Percentiles rank a stretch among this genome's conserved stretches.
These are phyloP conservation scores for Regulus satrapa DNA, from an alignment of 2,113 vertebrate genomes.

Conservation along the genomic window DNA sequence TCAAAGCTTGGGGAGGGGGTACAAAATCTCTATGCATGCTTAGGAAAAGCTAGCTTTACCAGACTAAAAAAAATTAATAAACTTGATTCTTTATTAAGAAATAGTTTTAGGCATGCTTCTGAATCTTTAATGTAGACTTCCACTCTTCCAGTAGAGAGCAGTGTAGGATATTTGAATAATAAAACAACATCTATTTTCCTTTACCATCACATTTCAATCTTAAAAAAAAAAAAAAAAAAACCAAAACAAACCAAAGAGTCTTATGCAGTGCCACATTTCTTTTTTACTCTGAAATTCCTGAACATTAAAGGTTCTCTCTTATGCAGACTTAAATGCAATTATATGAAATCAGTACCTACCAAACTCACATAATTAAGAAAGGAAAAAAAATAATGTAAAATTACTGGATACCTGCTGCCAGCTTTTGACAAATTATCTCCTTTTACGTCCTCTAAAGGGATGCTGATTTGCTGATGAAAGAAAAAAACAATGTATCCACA, in stretches of 20 bases:
- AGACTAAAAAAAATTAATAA: not conserved
- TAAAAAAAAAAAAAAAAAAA: too few species aligned
- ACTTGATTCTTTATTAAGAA: not conserved
- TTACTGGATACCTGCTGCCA: not conserved
- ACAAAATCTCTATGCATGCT: not conserved
- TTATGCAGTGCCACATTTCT: not conserved
- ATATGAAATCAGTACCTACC: not conserved
- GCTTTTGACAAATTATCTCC: not conserved
- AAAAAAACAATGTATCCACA: not conserved
- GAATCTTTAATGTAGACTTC: not conserved
- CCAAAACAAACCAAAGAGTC: too few species aligned
- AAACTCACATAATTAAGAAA: not conserved
- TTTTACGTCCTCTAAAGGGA: not conserved
- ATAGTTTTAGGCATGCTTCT: not conserved
- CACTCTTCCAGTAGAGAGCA: slow-evolving; percentile 76
- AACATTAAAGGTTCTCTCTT: not conserved
- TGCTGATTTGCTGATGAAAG: not conserved
- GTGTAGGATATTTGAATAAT: slow-evolving; percentile 42
- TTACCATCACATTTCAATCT: not conserved
- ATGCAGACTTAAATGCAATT: not conserved
- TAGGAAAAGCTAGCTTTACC: not conserved
- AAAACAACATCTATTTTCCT: not conserved
- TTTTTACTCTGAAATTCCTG: not conserved
- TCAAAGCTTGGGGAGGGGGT: not conserved
- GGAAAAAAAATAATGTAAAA: not conserved